Base-by-base conservation (phyloP, 2,797 vertebrate species). In the Notoglanidium macrostoma region DNA sequence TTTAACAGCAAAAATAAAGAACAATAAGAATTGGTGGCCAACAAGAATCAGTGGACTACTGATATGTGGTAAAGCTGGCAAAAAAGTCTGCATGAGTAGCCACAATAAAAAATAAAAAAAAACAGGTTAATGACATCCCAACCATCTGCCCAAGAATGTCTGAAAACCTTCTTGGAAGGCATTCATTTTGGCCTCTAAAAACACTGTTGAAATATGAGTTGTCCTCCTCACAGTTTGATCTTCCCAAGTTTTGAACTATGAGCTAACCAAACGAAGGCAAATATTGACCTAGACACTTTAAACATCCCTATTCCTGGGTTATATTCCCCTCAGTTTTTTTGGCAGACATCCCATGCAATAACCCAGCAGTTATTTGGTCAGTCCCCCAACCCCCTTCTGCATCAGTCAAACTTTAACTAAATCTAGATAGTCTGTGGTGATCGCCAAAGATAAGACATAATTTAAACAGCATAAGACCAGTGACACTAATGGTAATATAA, bases 261-360 rank as follows among this genome's bases (percentile, higher is more conserved):
- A 85, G 88, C 84, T 86, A 89, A 87, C 88, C 65, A 89, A 84
- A 72, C 67, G 46, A 82, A 87, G 67, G 84, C 85, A 87, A 91
- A 91, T 90, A 90, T 91, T 91, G 83, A 90, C 89, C 55, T 89
- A 85, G 86, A 79, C 83, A 88, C 84, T 88, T 91, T 68, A 90
- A 91, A 90, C 89, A 91, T 90, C 88, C 88, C 86, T 87, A 78
- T 90, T 91, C 90, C 85, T 86, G 86, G 87, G 88, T 77, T 88
- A 54, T 86, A 86, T 88, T 74, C 85, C 73, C 65, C 59, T 82
- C 81, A 76, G 86, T 8, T 65, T 87, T 40, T 89, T 90, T 91
- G 88, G 90, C 89, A 89, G 89, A 26, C 32, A 21, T 72, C n/a
- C 89, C 49, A n/a, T 84, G 86, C 81, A 84, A 63, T 84, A 87